Evolutionary conservation across 2,888 invertebrate species (phyloP).

Genomic region (Dascillus cervinus): DNA sequence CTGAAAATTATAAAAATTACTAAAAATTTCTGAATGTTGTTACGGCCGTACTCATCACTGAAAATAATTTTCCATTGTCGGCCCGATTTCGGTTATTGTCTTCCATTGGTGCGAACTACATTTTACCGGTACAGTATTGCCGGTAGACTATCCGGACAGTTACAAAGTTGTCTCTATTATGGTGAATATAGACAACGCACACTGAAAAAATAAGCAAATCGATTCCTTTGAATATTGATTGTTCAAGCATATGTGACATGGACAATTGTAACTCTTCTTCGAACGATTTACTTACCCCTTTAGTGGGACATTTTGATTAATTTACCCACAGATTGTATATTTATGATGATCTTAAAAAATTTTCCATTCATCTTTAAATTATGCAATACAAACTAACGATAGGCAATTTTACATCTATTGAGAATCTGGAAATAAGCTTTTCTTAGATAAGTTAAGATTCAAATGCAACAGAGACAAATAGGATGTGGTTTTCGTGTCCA

Average conservation of each 20-base stretch:
- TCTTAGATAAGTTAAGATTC: no score
- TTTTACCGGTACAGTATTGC: constrained; percentile 13
- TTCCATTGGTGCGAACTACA: constrained; percentile 2
- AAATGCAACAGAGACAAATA: no score
- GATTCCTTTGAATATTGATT: constrained; percentile 25
- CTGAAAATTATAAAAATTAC: background rate
- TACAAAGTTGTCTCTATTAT: constrained; percentile 13
- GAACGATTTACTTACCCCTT: background rate
- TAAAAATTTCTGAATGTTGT: background rate
- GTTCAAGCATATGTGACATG: constrained; percentile 16
- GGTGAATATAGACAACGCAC: constrained; percentile 10
- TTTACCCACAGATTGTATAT: no score
- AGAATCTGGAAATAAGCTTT: no score
- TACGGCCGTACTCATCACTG: background rate
- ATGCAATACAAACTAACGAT: no score
- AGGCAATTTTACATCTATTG: no score
- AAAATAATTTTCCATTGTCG: background rate
- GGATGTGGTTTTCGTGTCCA: no score
- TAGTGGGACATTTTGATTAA: no score
- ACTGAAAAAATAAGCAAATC: constrained; percentile 15
- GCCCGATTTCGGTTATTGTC: background rate
- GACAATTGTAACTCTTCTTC: background rate
- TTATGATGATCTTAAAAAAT: no score
- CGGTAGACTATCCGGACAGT: constrained; percentile 19
- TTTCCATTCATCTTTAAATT: no score